These are phyloP conservation scores for Molothrus aeneus DNA, from an alignment of 2,797 vertebrate species.

Conservation along the genomic window DNA sequence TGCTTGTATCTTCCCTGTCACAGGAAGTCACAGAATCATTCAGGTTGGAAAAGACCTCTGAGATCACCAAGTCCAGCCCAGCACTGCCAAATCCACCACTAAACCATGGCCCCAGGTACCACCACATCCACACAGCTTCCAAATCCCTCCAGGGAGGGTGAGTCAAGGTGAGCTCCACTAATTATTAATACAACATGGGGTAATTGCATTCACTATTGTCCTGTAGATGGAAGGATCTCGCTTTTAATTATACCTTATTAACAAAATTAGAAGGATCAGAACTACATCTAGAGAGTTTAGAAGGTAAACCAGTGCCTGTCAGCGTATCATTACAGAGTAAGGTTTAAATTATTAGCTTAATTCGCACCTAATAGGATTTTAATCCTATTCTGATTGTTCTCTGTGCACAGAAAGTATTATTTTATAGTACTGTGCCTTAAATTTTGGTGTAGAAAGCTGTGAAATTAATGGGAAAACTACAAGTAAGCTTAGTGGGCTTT, in stretches of 20 bases:
- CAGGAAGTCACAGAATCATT: not conserved
- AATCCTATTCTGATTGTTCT: constrained; percentile 48
- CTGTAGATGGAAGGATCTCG: not conserved
- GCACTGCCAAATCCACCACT: not conserved
- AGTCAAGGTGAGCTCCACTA: not conserved
- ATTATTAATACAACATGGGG: not conserved
- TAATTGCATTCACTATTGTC: not conserved
- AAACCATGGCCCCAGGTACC: not conserved
- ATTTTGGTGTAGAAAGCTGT: not conserved
- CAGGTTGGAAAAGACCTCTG: not conserved
- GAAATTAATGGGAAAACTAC: constrained; percentile 7
- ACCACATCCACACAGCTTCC: too few relatives aligned
- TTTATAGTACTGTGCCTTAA: not conserved
- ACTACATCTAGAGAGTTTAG: not conserved
- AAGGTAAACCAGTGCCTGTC: not conserved
- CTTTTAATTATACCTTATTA: constrained; percentile 13
- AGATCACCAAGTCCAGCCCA: not conserved
- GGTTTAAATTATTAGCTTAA: not conserved
- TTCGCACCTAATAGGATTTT: constrained; percentile 35
- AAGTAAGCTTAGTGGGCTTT: not conserved
- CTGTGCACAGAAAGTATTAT: not conserved
- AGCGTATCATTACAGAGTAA: not conserved
- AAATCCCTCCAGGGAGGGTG: not conserved
- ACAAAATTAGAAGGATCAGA: constrained; percentile 10
- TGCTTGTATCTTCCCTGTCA: not conserved